A percentile compares a stretch with the other conserved stretches of the same genome.
phyloP scores from a whole-genome alignment of 2,888 invertebrate genomes.

The Alitta virens region DNA sequence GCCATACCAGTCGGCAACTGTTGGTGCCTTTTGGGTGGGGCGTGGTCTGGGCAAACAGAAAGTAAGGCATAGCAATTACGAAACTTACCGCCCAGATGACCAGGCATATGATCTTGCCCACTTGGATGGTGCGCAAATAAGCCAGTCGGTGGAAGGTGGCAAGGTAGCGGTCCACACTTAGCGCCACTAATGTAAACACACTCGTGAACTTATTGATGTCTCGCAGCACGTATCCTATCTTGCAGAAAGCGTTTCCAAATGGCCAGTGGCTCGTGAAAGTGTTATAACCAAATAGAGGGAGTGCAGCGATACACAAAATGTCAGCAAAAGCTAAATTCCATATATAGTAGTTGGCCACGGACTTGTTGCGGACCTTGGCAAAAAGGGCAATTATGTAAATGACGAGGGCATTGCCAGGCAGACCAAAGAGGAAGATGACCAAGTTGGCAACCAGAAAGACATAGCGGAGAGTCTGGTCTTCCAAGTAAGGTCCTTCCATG shows the following conservation, averaged over 20 bases:
- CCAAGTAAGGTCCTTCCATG: too few species aligned
- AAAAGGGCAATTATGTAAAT: constrained; percentile 20
- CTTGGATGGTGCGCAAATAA: constrained; percentile 10
- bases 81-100: constrained; percentile 15
- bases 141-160: constrained; percentile 18
- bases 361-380: constrained; percentile 8
- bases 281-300: constrained; percentile 23
- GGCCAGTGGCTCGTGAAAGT: constrained; percentile 17
- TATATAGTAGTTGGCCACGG: constrained; percentile 24
- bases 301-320: constrained; percentile 13
- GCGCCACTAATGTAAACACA: constrained; percentile 24
- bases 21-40: background rate
- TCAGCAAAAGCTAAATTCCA: constrained; percentile 23
- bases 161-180: constrained; percentile 24
- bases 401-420: constrained; percentile 14
- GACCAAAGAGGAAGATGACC: constrained; percentile 14
- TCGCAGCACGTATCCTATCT: constrained; percentile 17
- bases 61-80: constrained; percentile 13
- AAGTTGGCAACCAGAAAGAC: constrained; percentile 13
- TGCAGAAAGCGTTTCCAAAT: constrained; percentile 16
- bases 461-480: constrained; percentile 1
- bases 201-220: constrained; percentile 22
- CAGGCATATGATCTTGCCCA: constrained; percentile 17
- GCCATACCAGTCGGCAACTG: constrained; percentile 18
- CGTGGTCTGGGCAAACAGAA: constrained; percentile 14